Percentiles rank a stretch among this genome's conserved stretches.
These are phyloP conservation scores for Eretmocerus hayati DNA, from an alignment of 2,888 invertebrate species.

Conservation along the genomic window DNA sequence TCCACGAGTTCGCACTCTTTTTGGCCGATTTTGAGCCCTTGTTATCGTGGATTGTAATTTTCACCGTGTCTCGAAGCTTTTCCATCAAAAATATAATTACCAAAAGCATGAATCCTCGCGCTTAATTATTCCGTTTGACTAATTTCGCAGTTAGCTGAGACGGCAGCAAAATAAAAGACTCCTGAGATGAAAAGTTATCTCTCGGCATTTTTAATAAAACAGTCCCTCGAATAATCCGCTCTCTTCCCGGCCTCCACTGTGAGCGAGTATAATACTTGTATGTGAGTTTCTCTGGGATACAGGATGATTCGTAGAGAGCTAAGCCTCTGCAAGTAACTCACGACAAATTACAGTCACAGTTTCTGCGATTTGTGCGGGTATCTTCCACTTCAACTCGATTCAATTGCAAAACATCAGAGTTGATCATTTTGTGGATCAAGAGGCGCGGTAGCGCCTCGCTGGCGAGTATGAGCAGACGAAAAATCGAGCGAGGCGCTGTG, in stretches of 20 bases:
- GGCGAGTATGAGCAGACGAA: too few relatives aligned
- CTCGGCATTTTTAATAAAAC: slow-evolving; percentile 8
- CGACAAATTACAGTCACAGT: background rate
- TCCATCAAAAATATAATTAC: background rate
- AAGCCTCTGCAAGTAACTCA: background rate
- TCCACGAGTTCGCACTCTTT: too few relatives aligned
- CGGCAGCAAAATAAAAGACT: background rate
- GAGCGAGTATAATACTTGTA: background rate
- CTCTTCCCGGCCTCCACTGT: background rate
- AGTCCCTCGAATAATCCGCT: slow-evolving; percentile 1
- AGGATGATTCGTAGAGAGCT: background rate
- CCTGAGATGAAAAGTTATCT: background rate
- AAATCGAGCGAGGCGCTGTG: too few relatives aligned
- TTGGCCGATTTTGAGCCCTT: too few relatives aligned
- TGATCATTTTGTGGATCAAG: too few relatives aligned
- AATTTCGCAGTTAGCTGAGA: background rate
- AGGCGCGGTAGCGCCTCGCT: too few relatives aligned
- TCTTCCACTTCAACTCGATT: too few relatives aligned
- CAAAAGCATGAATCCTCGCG: background rate
- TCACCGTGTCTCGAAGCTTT: background rate
- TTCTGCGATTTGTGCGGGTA: too few relatives aligned
- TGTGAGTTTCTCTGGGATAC: background rate
- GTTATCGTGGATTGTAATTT: too few relatives aligned
- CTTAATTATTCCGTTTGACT: slow-evolving; percentile 9
- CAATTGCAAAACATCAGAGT: too few relatives aligned